A percentile compares a stretch with the other conserved stretches of the same genome.
phyloP scores from a whole-genome alignment of 2,797 vertebrate species.

The Sebastes iracundus region DNA sequence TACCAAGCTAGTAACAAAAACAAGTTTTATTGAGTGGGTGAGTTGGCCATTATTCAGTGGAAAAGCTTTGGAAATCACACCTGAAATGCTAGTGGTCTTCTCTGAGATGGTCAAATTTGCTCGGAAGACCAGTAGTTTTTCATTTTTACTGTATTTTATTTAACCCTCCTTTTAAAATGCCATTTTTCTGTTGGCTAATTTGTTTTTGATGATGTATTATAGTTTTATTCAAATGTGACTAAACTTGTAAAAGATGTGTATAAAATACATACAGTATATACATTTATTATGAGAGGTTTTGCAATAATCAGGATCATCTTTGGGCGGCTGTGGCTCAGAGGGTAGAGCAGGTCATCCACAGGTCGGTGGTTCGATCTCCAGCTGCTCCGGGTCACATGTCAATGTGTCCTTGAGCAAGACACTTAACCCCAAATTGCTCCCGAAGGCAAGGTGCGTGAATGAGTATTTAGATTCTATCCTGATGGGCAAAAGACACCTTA shows the following conservation, averaged over 20 bases:
- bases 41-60: background rate
- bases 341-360: no score
- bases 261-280: background rate
- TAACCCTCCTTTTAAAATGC: background rate
- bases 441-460: no score
- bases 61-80: background rate
- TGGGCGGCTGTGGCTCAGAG: no score
- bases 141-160: background rate
- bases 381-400: no score
- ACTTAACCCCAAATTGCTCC: no score
- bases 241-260: background rate
- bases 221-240: background rate
- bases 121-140: background rate
- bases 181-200: background rate
- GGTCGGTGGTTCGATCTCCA: accelerated
- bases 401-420: no score
- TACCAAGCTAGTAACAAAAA: background rate
- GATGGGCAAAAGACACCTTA: no score
- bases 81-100: background rate
- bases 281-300: background rate
- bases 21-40: background rate
- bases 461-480: no score
- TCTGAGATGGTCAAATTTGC: background rate
- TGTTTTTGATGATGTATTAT: background rate
- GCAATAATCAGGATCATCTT: background rate